These are phyloP conservation scores for Marasmarcha lunaedactyla DNA, from an alignment of 2,888 invertebrate genomes.

Conservation along the genomic window DNA sequence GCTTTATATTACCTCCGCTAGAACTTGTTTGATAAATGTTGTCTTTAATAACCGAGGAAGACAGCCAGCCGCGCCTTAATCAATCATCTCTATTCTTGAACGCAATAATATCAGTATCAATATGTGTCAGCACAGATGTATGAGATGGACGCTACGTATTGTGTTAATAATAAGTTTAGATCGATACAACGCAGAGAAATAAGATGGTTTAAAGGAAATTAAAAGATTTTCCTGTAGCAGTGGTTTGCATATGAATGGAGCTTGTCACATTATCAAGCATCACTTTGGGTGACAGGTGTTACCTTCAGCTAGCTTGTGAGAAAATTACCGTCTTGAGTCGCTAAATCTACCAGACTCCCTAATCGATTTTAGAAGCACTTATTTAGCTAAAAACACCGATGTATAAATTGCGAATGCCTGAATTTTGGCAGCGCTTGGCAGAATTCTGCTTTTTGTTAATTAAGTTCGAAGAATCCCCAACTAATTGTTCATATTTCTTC, in stretches of 20 bases:
- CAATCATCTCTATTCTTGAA: conserved; percentile 11
- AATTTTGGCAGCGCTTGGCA: conserved; percentile 12
- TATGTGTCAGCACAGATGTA: conserved; percentile 6
- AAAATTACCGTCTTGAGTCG: conserved; percentile 66
- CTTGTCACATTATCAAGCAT: conserved; percentile 65
- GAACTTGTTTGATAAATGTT: conserved; percentile 49
- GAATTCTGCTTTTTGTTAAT: conserved; percentile 5
- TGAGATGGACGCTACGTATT: neutral
- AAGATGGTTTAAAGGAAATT: too few species aligned
- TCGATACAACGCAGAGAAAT: too few species aligned
- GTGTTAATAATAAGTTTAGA: neutral
- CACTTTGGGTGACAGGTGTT: conserved; percentile 67
- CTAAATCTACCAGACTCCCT: conserved; percentile 60
- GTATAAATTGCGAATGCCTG: conserved; percentile 30
- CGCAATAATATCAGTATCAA: conserved; percentile 3
- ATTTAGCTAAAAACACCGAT: conserved; percentile 32
- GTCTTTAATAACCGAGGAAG: conserved; percentile 22
- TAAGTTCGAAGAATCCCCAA: neutral
- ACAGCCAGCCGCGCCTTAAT: conserved; percentile 8
- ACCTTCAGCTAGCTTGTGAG: conserved; percentile 67
- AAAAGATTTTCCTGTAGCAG: too few species aligned
- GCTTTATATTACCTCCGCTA: conserved; percentile 49
- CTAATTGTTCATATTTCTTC: conserved; percentile 1
- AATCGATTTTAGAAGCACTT: conserved; percentile 59
- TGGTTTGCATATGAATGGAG: conserved; percentile 35